These are phyloP conservation scores for Mactromeris polynyma DNA, from an alignment of 2,888 invertebrate species.

Conservation along the genomic window DNA sequence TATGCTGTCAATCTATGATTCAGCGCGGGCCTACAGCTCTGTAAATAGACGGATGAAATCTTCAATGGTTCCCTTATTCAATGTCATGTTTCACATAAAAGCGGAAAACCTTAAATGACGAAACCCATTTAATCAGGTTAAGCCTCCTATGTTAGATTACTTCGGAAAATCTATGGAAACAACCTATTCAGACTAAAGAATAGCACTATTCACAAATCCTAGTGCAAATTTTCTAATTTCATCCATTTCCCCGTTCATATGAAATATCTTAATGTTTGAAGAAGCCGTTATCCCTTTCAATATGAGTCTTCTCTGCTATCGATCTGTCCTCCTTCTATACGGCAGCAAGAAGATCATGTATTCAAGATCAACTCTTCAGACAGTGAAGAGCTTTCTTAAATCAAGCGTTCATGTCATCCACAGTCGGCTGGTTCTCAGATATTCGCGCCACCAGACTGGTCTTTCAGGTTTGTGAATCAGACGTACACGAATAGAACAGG, in stretches of 20 bases:
- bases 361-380: conserved; percentile 63
- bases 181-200: conserved; percentile 45
- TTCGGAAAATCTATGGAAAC: conserved; percentile 46
- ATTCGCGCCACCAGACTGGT: conserved; percentile 2
- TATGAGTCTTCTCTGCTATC: conserved; percentile 28
- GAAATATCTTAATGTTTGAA: conserved; percentile 48
- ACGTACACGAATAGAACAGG: background rate
- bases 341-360: conserved; percentile 49
- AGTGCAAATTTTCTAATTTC: conserved; percentile 59
- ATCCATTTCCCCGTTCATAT: conserved; percentile 44
- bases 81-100: conserved; percentile 14
- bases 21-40: background rate
- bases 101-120: conserved; percentile 6
- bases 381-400: conserved; percentile 61
- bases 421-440: conserved; percentile 46
- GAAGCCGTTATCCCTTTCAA: conserved; percentile 40
- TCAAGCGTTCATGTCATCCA: conserved; percentile 56
- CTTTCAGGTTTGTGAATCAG: conserved; percentile 12
- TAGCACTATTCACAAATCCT: conserved; percentile 32
- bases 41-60: conserved; percentile 1
- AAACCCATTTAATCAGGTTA: conserved; percentile 46
- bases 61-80: background rate
- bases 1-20: background rate
- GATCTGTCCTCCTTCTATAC: conserved; percentile 41
- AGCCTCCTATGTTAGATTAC: conserved; percentile 41